Conservation (phyloP, 2,113 vertebrate species). For the Recurvirostra avosetta region DNA sequence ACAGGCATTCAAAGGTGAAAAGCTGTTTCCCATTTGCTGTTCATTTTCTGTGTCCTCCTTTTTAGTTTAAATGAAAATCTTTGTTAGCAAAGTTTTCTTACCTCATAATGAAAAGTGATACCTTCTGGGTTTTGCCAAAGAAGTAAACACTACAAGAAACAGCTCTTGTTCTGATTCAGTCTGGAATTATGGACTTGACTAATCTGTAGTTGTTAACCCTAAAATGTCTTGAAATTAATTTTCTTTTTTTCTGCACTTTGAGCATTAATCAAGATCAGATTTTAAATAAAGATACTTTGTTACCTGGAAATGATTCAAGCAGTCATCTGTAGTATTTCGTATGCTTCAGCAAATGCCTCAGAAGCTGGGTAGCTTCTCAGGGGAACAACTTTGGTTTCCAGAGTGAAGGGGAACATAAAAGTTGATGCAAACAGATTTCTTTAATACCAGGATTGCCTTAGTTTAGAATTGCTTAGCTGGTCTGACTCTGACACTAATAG, state of each 20-base stretch:
- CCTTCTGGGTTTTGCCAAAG: neutral
- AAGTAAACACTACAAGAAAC: neutral
- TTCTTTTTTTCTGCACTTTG: neutral
- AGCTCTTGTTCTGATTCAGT: neutral
- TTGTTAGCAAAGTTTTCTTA: neutral
- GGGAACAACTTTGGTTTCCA: slow-evolving; percentile 19
- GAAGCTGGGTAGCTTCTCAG: slow-evolving; percentile 3
- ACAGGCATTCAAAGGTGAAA: neutral
- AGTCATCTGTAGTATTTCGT: neutral
- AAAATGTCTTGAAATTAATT: neutral
- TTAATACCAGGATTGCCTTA: neutral
- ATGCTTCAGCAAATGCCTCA: neutral
- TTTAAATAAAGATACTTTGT: neutral
- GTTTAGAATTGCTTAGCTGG: slow-evolving; percentile 11
- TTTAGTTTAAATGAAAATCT: neutral
- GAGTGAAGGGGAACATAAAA: slow-evolving; percentile 5
- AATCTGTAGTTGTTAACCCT: neutral
- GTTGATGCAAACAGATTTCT: neutral
- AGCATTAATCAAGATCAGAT: neutral
- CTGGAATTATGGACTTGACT: neutral
- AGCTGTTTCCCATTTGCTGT: neutral
- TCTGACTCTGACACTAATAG: slow-evolving; percentile 50
- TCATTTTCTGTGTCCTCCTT: neutral
- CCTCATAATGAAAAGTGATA: neutral
- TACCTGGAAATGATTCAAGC: neutral